phyloP scores from a whole-genome alignment of 2,113 vertebrate species.

The Pterocles gutturalis region DNA sequence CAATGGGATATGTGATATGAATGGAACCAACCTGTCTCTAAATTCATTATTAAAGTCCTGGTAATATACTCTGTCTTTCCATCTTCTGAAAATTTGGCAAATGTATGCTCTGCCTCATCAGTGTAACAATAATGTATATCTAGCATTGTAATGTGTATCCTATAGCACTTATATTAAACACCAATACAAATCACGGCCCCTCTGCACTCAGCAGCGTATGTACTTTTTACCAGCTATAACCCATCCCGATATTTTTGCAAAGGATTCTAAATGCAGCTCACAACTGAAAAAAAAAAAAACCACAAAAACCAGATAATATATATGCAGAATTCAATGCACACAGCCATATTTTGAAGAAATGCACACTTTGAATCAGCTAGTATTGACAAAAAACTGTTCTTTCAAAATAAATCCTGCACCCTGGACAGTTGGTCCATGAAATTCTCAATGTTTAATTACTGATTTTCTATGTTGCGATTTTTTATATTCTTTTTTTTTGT shows the following conservation, averaged over 20 bases:
- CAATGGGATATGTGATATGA: not conserved
- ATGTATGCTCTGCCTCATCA: not conserved
- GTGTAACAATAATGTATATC: not conserved
- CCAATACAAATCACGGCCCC: not conserved
- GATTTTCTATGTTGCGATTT: not conserved
- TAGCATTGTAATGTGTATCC: not conserved
- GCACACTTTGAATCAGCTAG: not conserved
- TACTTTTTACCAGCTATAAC: not conserved
- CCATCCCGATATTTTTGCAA: not conserved
- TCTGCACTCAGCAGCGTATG: not conserved
- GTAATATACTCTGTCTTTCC: not conserved
- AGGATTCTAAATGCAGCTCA: not conserved
- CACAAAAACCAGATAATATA: no score
- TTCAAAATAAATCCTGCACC: not conserved
- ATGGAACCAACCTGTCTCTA: not conserved
- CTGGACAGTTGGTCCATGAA: not conserved
- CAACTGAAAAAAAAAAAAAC: not conserved
- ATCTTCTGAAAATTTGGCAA: not conserved
- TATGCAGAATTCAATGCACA: fast-evolving
- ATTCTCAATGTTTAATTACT: not conserved
- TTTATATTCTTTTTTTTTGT: not conserved
- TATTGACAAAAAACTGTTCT: not conserved
- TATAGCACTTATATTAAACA: not conserved
- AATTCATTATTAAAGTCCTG: not conserved
- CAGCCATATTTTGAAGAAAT: not conserved